Percentiles rank a stretch among this genome's conserved stretches.
These are phyloP conservation scores for Catocala nupta DNA, from an alignment of 2,888 invertebrate genomes.

Conservation along the genomic window DNA sequence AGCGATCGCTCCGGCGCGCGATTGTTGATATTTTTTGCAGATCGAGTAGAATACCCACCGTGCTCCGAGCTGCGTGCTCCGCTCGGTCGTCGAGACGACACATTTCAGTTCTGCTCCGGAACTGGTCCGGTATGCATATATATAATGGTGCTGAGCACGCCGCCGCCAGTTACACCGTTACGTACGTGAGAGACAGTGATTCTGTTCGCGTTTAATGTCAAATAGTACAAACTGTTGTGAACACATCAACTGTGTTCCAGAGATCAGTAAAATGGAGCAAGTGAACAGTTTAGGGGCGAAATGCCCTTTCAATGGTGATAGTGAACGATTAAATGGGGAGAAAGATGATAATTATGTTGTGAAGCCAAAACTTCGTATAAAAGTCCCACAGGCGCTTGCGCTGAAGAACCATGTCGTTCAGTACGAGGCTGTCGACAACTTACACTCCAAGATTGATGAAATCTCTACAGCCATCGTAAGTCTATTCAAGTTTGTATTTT, in stretches of 20 bases:
- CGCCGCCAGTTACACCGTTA: constrained; percentile 58
- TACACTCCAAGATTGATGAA: constrained; percentile 72
- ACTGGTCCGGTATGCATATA: constrained; percentile 72
- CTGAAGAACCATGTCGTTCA: constrained; percentile 69
- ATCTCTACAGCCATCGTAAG: constrained; percentile 70
- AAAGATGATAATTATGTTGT: constrained; percentile 59
- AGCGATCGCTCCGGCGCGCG: constrained; percentile 29
- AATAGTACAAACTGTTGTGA: neutral
- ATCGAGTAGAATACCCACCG: constrained; percentile 53
- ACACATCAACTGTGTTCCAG: constrained; percentile 15
- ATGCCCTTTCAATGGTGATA: constrained; percentile 73
- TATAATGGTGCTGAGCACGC: constrained; percentile 64
- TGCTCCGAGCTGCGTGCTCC: neutral
- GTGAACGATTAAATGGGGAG: constrained; percentile 60
- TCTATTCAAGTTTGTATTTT: constrained; percentile 32
- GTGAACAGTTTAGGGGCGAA: constrained; percentile 60
- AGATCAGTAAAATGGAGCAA: constrained; percentile 60
- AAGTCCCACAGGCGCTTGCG: constrained; percentile 76
- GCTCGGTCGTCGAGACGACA: constrained; percentile 65
- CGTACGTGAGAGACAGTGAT: constrained; percentile 50
- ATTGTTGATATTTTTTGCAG: constrained; percentile 72
- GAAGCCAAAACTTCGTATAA: constrained; percentile 73
- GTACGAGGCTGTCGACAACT: constrained; percentile 68
- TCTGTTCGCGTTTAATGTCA: constrained; percentile 13
- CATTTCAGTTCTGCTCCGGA: constrained; percentile 65